Evolutionary conservation across 2,888 invertebrate species (phyloP), one percentile per base, ranked within the genome.

Genomic region (Stramonita haemastoma): DNA sequence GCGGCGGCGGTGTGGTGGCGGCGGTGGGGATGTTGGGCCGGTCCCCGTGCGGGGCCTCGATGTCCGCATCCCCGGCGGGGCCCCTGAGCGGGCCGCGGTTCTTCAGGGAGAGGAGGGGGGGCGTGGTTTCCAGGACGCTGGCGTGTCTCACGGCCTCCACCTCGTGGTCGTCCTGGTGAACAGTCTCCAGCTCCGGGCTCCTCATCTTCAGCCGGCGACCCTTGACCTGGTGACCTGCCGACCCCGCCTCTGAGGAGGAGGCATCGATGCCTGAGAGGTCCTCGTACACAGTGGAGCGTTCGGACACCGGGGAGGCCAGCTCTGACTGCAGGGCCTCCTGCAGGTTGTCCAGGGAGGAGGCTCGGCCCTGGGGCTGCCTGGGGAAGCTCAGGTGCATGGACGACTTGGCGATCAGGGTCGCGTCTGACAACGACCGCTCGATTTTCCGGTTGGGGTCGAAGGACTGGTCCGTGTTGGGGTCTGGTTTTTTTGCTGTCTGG

Each of bases 221-320:
- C 79, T 90, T 90, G 13, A 11, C 70, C 0, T 66, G 85, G 92
- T 92, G 88, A 86, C 91, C 83, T 84, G 89, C 91, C 29, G 90
- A 88, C 22, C 92, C 91, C 36, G 91, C 92, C 85, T 91, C 91
- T 81, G 91, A 91, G 32, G 90, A 91, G n/a, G n/a, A n/a, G n/a
- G n/a, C n/a, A 57, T 92, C 93, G 17, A 94, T 93, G 86, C 94
- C 94, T 0, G 95, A 95, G n/a, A 96, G 91, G 91, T 96, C 95
- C 92, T 95, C 95, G 91, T 96, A 96, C 17, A 95, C 95, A 83
- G 93, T 94, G 0, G 95, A 93, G 89, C 95, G 94, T 90, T 95
- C 95, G 0, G 95, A 95, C 17, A 95, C 93, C 77, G 79, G 29
- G 87, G 88, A 56, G 36, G 84, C 73, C 66, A 70, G 15, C 32